A percentile compares a stretch with the other conserved stretches of the same genome.
Conservation (phyloP, 2,797 vertebrate species). For the Sylvia borin region DNA sequence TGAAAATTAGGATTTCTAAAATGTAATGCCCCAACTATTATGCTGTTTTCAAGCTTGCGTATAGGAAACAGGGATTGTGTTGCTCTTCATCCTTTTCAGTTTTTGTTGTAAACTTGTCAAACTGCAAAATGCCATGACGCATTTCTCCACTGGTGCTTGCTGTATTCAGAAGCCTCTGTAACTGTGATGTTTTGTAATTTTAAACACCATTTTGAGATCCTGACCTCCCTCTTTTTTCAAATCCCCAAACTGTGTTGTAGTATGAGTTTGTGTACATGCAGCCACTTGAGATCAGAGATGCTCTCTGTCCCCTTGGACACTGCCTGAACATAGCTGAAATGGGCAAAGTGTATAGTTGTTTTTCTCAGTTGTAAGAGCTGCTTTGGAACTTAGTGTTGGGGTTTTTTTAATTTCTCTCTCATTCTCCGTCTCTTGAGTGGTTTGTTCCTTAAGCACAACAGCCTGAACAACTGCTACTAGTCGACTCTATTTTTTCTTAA, state of each 20-base stretch:
- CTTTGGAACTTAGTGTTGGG: background rate
- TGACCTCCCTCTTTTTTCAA: background rate
- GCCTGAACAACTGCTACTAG: background rate
- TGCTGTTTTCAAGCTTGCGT: background rate
- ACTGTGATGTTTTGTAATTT: background rate
- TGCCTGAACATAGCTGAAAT: background rate
- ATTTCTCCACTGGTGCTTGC: background rate
- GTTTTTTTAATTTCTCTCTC: background rate
- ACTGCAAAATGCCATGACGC: background rate
- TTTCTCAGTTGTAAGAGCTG: background rate
- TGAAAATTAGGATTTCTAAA: background rate
- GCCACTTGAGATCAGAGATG: background rate
- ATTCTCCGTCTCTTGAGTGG: background rate
- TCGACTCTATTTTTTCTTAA: background rate
- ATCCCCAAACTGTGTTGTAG: background rate
- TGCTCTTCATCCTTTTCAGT: background rate
- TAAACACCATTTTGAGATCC: background rate
- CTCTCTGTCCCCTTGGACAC: background rate
- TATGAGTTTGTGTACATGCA: background rate
- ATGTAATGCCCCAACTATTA: background rate
- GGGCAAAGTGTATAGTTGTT: background rate
- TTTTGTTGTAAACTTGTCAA: constrained; percentile 3
- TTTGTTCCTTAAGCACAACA: background rate
- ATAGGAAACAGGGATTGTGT: background rate
- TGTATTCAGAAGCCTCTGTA: background rate